Percentiles rank a stretch among this genome's conserved stretches.
Conservation (phyloP, 1,140 invertebrate genomes). For the Lucilia cuprina region DNA sequence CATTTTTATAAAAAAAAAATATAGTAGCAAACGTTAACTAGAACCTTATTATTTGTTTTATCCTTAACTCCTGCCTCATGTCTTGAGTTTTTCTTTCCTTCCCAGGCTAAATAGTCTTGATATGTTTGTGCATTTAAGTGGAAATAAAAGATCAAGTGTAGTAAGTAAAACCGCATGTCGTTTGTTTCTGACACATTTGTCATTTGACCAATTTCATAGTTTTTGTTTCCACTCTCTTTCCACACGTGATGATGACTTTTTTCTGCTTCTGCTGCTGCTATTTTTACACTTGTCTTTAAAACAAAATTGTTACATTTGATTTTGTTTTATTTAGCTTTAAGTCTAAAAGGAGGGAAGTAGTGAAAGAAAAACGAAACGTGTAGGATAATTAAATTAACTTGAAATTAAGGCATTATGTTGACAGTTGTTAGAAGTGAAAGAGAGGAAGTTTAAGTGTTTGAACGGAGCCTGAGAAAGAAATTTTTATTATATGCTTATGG, state of each 20-base stretch:
- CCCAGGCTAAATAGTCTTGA: not conserved
- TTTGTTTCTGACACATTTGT: conserved; percentile 2
- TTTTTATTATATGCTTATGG: not conserved
- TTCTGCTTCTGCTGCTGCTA: not conserved
- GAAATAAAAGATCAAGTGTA: not conserved
- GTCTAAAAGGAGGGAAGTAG: not conserved
- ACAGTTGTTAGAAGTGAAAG: not conserved
- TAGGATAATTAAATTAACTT: not conserved
- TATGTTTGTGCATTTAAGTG: not conserved
- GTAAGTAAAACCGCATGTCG: not conserved
- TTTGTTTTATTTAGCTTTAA: not conserved
- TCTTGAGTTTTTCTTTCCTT: not conserved
- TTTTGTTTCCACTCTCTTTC: not conserved
- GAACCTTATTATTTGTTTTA: not conserved
- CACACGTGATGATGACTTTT: not conserved
- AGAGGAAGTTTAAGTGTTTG: no score
- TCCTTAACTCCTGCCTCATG: not conserved
- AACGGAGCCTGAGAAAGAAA: not conserved
- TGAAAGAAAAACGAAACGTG: not conserved
- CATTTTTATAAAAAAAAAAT: no score
- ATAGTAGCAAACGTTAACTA: not conserved
- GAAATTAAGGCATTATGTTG: conserved; percentile 19
- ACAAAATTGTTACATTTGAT: not conserved
- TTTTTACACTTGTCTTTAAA: not conserved
- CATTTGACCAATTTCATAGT: not conserved